Evolutionary conservation across 2,888 invertebrate genomes (phyloP).

Genomic region (Melanostoma scalare): DNA sequence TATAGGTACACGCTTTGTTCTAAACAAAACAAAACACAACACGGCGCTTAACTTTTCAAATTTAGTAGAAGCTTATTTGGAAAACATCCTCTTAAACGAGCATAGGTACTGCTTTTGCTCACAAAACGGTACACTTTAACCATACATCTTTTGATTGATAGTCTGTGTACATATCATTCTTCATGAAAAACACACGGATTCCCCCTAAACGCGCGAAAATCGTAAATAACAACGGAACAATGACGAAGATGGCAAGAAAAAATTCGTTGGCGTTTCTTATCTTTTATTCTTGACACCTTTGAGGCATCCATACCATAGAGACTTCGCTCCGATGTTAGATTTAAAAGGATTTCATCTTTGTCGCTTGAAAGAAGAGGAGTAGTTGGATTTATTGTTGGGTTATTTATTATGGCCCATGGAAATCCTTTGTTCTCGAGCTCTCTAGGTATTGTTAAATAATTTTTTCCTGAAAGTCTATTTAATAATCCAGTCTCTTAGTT

Average conservation of each 20-base stretch:
- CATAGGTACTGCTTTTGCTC: conserved; percentile 41
- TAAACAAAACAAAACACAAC: conserved; percentile 4
- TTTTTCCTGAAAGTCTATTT: not conserved
- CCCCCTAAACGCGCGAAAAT: not conserved
- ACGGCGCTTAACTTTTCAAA: conserved; percentile 16
- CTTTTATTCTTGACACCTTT: conserved; percentile 69
- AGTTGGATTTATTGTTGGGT: conserved; percentile 62
- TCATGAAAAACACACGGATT: too few species aligned
- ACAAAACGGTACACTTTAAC: conserved; percentile 66
- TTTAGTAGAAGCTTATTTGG: conserved; percentile 25
- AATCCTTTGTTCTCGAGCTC: conserved; percentile 51
- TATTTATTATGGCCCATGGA: conserved; percentile 61
- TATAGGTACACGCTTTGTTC: too few species aligned
- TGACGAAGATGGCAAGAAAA: conserved; percentile 19
- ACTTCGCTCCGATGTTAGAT: conserved; percentile 48
- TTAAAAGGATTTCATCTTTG: conserved; percentile 62
- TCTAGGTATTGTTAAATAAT: not conserved
- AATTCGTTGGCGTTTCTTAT: conserved; percentile 68
- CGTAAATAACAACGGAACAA: not conserved
- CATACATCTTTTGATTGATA: conserved; percentile 69
- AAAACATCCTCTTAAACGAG: conserved; percentile 3
- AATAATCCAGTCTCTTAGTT: not conserved
- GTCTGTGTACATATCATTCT: conserved; percentile 55
- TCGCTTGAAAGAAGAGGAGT: not conserved
- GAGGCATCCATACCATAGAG: conserved; percentile 60